Conservation (phyloP, 2,888 invertebrate species). For the Drosophila percnosoma region DNA sequence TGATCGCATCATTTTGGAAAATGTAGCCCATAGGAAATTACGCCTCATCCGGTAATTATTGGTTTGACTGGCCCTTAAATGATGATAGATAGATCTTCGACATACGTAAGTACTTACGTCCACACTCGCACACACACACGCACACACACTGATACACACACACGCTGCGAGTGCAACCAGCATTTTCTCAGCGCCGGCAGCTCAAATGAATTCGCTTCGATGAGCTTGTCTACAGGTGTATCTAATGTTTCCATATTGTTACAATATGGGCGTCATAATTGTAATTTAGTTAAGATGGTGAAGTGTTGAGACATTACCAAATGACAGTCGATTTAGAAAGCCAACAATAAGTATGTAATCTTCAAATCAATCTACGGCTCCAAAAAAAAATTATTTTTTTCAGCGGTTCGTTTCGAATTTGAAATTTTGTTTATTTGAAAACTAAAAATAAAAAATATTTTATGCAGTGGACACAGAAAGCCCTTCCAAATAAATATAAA, state of each 20-base stretch:
- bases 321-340: conserved; percentile 57
- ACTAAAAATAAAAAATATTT: background rate
- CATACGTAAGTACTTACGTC: conserved; percentile 41
- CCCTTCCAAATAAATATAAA: background rate
- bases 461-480: no score
- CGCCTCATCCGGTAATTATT: conserved; percentile 78
- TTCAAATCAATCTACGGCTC: background rate
- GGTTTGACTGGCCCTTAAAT: conserved; percentile 63
- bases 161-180: conserved; percentile 41
- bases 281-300: conserved; percentile 57
- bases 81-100: conserved; percentile 71
- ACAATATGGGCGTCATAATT: conserved; percentile 68
- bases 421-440: background rate
- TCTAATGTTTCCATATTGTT: conserved; percentile 52
- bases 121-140: background rate
- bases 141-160: background rate
- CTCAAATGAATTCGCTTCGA: conserved; percentile 45
- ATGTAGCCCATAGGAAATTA: conserved; percentile 73
- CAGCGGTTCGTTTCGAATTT: background rate
- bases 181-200: conserved; percentile 67
- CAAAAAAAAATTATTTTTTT: background rate
- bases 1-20: conserved; percentile 67
- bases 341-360: conserved; percentile 21
- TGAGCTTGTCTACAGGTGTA: conserved; percentile 55
- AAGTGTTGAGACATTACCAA: conserved; percentile 46